Conservation (phyloP, 2,888 invertebrate genomes). For the Argyresthia albistria region DNA sequence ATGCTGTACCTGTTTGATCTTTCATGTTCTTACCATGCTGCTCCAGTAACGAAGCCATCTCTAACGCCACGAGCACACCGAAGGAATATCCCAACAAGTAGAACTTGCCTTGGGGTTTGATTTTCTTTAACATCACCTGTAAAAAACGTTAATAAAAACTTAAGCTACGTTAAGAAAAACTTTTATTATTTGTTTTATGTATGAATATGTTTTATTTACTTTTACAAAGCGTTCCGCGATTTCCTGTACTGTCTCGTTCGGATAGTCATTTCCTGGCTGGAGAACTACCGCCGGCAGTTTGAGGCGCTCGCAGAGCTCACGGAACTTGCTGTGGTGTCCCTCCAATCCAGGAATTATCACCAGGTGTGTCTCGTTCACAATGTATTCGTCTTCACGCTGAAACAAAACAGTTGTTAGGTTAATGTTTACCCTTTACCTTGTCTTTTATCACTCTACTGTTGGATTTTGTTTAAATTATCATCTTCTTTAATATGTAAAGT, state of each 20-base stretch:
- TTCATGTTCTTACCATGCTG: constrained; percentile 21
- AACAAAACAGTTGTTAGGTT: constrained; percentile 13
- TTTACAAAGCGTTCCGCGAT: neutral
- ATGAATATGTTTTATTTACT: constrained; percentile 8
- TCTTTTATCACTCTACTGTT: too few species aligned
- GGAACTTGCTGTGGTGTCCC: constrained; percentile 27
- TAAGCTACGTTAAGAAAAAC: neutral
- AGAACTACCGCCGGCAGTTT: neutral
- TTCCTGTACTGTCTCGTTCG: neutral
- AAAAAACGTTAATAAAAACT: constrained; percentile 1
- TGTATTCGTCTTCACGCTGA: neutral
- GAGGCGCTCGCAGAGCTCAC: neutral
- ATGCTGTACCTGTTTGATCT: too few species aligned
- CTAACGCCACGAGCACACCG: constrained; percentile 33
- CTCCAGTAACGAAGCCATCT: constrained; percentile 38
- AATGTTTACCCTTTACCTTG: too few species aligned
- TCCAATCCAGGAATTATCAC: constrained; percentile 38
- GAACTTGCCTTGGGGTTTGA: constrained; percentile 21
- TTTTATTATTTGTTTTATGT: neutral
- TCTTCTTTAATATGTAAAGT: too few species aligned
- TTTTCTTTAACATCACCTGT: constrained; percentile 26
- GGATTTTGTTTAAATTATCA: too few species aligned
- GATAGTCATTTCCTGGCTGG: neutral
- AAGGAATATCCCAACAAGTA: constrained; percentile 38
- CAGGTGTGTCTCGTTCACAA: constrained; percentile 20